Conservation (phyloP, 1,140 invertebrate species). For the Coptotermes formosanus region DNA sequence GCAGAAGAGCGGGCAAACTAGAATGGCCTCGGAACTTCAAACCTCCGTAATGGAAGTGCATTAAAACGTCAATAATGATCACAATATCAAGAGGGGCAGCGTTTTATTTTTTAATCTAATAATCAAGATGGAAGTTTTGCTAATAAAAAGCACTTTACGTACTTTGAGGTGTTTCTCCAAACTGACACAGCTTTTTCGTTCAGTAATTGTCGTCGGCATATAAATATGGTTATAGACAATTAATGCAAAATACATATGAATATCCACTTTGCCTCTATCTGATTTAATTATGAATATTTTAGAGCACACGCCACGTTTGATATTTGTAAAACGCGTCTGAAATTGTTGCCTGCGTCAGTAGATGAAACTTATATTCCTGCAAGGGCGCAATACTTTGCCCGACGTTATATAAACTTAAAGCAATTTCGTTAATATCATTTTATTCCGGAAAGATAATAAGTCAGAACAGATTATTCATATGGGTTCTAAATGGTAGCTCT, state of each 20-base stretch:
- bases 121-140: not conserved
- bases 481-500: no score
- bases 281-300: not conserved
- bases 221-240: constrained; percentile 8
- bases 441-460: no score
- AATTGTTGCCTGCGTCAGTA: not conserved
- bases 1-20: not conserved
- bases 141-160: not conserved
- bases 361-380: not conserved
- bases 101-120: not conserved
- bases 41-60: not conserved
- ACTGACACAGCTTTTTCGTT: not conserved
- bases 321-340: not conserved
- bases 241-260: not conserved
- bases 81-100: not conserved
- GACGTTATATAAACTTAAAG: no score
- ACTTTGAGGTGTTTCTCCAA: not conserved
- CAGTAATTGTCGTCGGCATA: not conserved
- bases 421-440: no score
- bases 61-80: constrained; percentile 13
- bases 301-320: not conserved
- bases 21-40: not conserved
- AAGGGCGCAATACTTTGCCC: not conserved
- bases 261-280: not conserved
- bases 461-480: no score